Conservation (phyloP, 2,888 invertebrate genomes). For the Melanostoma scalare region DNA sequence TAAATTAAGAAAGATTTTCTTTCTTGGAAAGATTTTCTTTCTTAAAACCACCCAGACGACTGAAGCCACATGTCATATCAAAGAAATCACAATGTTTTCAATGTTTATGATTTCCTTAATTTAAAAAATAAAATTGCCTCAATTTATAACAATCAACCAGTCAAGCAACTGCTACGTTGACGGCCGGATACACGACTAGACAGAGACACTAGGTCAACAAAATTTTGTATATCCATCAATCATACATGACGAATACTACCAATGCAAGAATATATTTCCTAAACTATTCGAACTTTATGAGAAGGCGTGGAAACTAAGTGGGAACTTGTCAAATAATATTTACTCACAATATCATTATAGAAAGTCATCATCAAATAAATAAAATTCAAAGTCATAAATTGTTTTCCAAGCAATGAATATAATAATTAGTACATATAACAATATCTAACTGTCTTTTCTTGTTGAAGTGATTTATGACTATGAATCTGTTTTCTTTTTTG, state of each 20-base stretch:
- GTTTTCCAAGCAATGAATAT: slow-evolving; percentile 24
- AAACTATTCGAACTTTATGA: background rate
- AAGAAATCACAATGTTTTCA: too few relatives aligned
- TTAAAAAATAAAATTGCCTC: too few relatives aligned
- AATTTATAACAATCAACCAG: background rate
- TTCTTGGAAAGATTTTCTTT: too few relatives aligned
- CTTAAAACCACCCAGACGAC: too few relatives aligned
- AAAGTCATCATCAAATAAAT: slow-evolving; percentile 44
- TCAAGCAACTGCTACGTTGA: background rate
- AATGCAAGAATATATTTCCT: background rate
- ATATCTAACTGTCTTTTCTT: background rate
- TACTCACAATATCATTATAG: slow-evolving; percentile 41
- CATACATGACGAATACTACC: slow-evolving; percentile 30
- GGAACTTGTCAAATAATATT: slow-evolving; percentile 38
- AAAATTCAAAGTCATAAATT: slow-evolving; percentile 33
- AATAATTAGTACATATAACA: background rate
- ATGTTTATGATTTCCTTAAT: too few relatives aligned
- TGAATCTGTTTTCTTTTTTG: slow-evolving; percentile 45
- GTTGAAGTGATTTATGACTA: slow-evolving; percentile 47
- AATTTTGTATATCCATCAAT: slow-evolving; percentile 25
- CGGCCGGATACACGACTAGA: background rate
- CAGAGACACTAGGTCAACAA: slow-evolving; percentile 14
- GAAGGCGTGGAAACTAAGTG: background rate
- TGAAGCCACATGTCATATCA: too few relatives aligned
- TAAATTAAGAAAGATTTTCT: too few relatives aligned